These are phyloP conservation scores for Chlorodrepanis virens DNA, from an alignment of 2,113 vertebrate genomes.

Conservation along the genomic window DNA sequence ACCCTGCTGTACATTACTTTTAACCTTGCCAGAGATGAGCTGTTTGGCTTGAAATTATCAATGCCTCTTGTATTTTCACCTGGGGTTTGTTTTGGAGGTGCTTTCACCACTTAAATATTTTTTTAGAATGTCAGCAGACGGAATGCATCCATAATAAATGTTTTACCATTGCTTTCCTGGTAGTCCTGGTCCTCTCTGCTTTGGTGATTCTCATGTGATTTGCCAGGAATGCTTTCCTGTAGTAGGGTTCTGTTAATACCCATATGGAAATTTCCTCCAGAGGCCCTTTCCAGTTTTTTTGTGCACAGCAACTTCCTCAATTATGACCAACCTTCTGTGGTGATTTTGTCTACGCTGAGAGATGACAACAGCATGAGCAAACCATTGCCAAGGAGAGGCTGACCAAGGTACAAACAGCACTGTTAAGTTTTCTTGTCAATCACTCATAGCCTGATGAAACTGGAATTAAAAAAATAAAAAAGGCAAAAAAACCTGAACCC, in stretches of 20 bases:
- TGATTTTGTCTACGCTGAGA: neutral
- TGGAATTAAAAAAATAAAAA: neutral
- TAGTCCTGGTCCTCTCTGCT: neutral
- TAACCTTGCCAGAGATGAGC: neutral
- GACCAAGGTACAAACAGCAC: neutral
- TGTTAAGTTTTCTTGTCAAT: neutral
- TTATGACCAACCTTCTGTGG: neutral
- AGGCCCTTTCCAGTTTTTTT: neutral
- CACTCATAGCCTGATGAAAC: neutral
- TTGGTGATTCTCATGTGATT: neutral
- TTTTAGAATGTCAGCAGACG: neutral
- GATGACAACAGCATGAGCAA: neutral
- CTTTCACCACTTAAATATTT: neutral
- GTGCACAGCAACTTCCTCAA: neutral
- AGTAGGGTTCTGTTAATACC: neutral
- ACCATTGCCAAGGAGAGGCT: neutral
- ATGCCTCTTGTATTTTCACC: neutral
- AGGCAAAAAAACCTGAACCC: fast-evolving
- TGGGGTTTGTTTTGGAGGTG: neutral
- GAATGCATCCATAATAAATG: neutral
- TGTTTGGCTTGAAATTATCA: neutral
- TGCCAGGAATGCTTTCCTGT: neutral
- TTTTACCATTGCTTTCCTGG: neutral
- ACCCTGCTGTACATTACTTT: neutral
- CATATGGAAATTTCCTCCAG: neutral